Evolutionary conservation across 2,888 invertebrate species (phyloP), one percentile per base, ranked within the genome.

Genomic region (Drosophila dives): DNA sequence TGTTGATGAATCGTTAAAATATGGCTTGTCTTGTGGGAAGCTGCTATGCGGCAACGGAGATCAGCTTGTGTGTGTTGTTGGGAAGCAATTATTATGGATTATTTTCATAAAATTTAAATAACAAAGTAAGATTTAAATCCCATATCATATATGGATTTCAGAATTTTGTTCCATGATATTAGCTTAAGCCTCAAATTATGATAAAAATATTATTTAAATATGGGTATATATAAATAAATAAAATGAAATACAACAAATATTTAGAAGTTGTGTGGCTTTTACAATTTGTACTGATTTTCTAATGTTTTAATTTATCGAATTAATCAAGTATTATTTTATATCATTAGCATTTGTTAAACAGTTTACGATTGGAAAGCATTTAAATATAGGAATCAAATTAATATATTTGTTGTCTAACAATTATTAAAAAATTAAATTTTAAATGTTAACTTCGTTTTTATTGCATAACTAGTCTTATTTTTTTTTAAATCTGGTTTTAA

Each of bases 1-100:
- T 55, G 53, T 60, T 80, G 77, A 69, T 61, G 73, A 62, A 80
- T 74, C 63, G 51, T 69, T 49, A 50, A 69, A 68, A 38, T 55
- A 54, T 51, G 56, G n/a, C 17, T 56, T n/a, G 23, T 26, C 36
- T 61, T 42, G 2, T 20, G 23, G 45, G 54, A 6, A 48, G 59
- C 17, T 34, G 55, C 15, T 48, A 17, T 12, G 34, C 12, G 29
- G 15, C 48, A 58, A 29, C n/a, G 20, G 6, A 42, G 8, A 15
- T 42, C 50, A 42, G 29, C 42, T 55, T 54, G 48, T 48, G 12
- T 72, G 11, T 26, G 3, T 15, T 23, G 20, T 2, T 45, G 23
- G 1, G 2, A 23, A 15, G 2, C 11, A 23, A 26, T 64, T 32
- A 36, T 20, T 51, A 32, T 29, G 10, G 20, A 11, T 32, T 29